A percentile compares a stretch with the other conserved stretches of the same genome.
Evolutionary conservation across 2,113 vertebrate genomes (phyloP).

Genomic region (Salvelinus fontinalis): DNA sequence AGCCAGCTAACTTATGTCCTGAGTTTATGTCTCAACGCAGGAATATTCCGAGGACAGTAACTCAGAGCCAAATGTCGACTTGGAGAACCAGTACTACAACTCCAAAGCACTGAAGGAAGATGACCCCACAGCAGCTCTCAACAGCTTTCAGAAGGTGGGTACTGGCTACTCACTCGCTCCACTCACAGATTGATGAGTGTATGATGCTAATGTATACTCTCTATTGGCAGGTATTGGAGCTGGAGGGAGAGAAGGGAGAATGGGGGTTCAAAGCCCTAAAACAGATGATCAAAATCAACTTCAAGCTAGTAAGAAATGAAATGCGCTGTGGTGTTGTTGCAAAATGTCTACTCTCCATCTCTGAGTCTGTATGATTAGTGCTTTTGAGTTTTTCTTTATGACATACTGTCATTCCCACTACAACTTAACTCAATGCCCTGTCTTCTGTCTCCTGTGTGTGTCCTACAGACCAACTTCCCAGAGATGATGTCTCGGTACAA

Average conservation of each 20-base stretch:
- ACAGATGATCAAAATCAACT: slow-evolving; percentile 99
- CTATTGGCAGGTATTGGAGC: slow-evolving; percentile 87
- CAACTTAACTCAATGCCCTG: no score
- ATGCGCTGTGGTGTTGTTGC: neutral
- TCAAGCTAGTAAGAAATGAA: slow-evolving; percentile 87
- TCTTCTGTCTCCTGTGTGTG: neutral
- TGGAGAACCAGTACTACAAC: slow-evolving; percentile 99
- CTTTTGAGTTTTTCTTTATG: no score
- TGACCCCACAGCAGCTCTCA: slow-evolving; percentile 96
- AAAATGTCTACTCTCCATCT: neutral
- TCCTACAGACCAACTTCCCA: slow-evolving; percentile 88
- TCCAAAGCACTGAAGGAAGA: slow-evolving; percentile 99
- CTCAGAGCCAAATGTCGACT: slow-evolving; percentile 98
- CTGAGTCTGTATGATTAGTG: neutral
- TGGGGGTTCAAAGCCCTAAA: slow-evolving; percentile 99
- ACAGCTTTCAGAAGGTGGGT: slow-evolving; percentile 97
- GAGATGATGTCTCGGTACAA: slow-evolving; percentile 99
- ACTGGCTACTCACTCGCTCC: no score
- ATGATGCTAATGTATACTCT: neutral
- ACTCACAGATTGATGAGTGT: no score
- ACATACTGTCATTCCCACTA: no score
- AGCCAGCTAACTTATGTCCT: neutral
- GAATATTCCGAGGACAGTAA: slow-evolving; percentile 99
- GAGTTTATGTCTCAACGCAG: slow-evolving; percentile 60
- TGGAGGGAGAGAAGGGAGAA: slow-evolving; percentile 99